Base-by-base conservation (phyloP, 2,113 vertebrate genomes). In the Tretioscincus oriximinensis region DNA sequence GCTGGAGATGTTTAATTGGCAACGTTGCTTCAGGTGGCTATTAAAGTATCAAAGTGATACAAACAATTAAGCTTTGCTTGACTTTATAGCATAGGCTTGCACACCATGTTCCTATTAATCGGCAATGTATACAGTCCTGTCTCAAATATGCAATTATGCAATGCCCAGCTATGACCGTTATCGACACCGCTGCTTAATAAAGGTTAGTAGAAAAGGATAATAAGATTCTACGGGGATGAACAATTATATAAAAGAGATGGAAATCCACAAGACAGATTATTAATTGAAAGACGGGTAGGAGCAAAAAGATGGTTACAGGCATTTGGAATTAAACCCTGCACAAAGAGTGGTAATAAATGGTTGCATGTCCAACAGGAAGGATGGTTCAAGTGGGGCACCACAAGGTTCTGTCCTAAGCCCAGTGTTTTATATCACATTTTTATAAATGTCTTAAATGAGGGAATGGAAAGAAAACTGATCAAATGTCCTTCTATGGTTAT, bases 21-120 rank as follows among this genome's bases (percentile, higher is more conserved):
- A 81, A 79, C 16, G 1, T 80, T 76, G n/a, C 51, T 85, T 86
- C 80, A 78, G 35, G 51, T 35, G 72, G 60, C 61, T 81, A 87
- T 81, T 71, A 79, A 80, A 81, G 75, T 82, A 18, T 35, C 47
- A 2, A 22, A 1, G 64, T 84, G 81, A 87, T 90, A 82, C 61
- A 80, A 68, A 76, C 78, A 77, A 69, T 60, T 84, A 51, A 67
- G 78, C 72, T 83, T 66, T 54, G 22, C 26, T 65, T 72, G 69
- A 76, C 64, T 78, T 84, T 78, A 83, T 69, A 12, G 9, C 64
- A 70, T 41, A 80, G 26, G 1, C 84, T 78, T 47, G 31, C 76
- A n/a, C 61, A 60, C 2, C 63, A 69, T 49, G 11, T 35, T 78
- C 82, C 70, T 54, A 81, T 6, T 70, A 81, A 88, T 26, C 63